Evolutionary conservation across 2,113 vertebrate species (phyloP).

Genomic region (Trematocara unimaculatum): DNA sequence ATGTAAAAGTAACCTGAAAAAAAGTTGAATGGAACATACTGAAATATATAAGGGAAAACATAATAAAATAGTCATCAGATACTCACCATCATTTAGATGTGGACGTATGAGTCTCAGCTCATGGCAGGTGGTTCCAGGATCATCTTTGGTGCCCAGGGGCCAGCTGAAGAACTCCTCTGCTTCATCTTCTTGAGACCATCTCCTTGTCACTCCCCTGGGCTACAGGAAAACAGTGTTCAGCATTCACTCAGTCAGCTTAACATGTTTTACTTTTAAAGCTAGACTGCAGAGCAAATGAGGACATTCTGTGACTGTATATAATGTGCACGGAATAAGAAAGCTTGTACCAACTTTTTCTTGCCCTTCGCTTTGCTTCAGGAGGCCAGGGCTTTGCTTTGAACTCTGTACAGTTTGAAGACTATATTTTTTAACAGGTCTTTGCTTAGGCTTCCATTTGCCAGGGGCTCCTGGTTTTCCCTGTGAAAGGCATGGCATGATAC

Average conservation of each 20-base stretch:
- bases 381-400: neutral
- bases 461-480: constrained; percentile 63
- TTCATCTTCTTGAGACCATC: constrained; percentile 8
- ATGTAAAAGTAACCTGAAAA: constrained; percentile 72
- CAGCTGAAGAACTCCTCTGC: constrained; percentile 8
- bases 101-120: constrained; percentile 65
- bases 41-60: neutral
- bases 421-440: neutral
- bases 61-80: neutral
- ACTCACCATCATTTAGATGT: constrained; percentile 65
- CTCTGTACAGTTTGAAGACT: neutral
- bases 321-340: neutral
- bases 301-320: neutral
- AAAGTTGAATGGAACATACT: neutral
- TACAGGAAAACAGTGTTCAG: neutral
- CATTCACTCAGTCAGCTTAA: neutral
- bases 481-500: neutral
- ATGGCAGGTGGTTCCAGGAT: constrained; percentile 70
- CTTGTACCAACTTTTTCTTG: constrained; percentile 57
- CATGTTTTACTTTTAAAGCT: neutral
- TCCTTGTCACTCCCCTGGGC: neutral
- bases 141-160: constrained; percentile 59
- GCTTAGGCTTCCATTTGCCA: neutral
- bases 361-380: neutral
- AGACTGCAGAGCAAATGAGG: neutral